A percentile compares a stretch with the other conserved stretches of the same genome.
phyloP scores from a whole-genome alignment of 2,113 vertebrate genomes.

The Odobenus rosmarus region DNA sequence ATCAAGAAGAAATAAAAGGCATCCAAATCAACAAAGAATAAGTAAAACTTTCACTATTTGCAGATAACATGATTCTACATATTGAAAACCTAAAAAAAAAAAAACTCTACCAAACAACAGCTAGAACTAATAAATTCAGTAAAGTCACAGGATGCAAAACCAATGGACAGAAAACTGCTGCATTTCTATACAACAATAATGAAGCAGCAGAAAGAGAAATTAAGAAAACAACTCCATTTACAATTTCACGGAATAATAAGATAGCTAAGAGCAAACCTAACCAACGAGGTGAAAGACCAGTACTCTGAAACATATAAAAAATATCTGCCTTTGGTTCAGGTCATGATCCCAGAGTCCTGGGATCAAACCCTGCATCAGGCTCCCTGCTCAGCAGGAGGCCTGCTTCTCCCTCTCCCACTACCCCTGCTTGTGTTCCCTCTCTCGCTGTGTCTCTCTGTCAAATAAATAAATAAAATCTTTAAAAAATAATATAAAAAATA shows the following conservation, averaged over 20 bases:
- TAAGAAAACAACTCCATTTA: not conserved
- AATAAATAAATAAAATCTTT: no score
- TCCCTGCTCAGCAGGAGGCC: no score
- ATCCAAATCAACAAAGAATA: not conserved
- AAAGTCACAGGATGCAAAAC: not conserved
- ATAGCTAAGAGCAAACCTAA: not conserved
- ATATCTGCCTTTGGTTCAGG: no score
- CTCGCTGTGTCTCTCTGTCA: no score
- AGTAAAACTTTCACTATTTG: not conserved
- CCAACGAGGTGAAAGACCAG: not conserved
- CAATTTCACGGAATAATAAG: not conserved
- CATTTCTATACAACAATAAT: not conserved
- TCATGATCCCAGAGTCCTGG: no score
- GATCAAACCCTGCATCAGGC: no score
- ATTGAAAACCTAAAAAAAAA: not conserved
- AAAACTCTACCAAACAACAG: not conserved
- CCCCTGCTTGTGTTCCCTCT: no score
- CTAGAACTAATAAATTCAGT: not conserved
- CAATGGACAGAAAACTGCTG: not conserved
- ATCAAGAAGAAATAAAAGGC: not conserved
- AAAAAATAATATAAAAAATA: no score
- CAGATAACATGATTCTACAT: not conserved
- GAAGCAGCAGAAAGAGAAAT: not conserved
- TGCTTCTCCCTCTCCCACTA: no score
- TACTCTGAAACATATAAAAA: not conserved